These are phyloP conservation scores for Paracyclopina nana DNA, from an alignment of 1,140 invertebrate species.

Conservation along the genomic window DNA sequence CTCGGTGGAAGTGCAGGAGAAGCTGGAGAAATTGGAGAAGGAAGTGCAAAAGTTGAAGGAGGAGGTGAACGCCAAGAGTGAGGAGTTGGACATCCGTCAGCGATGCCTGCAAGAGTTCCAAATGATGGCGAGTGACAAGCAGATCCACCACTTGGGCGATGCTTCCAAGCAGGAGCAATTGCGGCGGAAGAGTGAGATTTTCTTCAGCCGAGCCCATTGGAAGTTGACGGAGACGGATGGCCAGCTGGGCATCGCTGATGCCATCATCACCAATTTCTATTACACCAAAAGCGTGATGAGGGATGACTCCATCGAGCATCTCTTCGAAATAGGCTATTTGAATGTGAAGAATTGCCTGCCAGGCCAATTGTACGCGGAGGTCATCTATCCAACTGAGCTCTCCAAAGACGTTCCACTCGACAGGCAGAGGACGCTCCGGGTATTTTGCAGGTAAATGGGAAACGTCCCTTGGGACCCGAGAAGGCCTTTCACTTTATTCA, in stretches of 20 bases:
- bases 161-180: no score
- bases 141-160: neutral
- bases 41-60: slow-evolving; percentile 50
- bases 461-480: neutral
- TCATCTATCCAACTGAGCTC: slow-evolving; percentile 64
- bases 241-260: slow-evolving; percentile 85
- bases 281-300: slow-evolving; percentile 25
- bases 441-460: slow-evolving; percentile 49
- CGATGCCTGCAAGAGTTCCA: slow-evolving; percentile 62
- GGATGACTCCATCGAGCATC: slow-evolving; percentile 42
- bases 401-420: slow-evolving; percentile 75
- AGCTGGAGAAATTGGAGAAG: slow-evolving; percentile 18
- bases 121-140: neutral
- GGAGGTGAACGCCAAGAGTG: slow-evolving; percentile 56
- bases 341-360: slow-evolving; percentile 84
- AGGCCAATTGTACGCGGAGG: slow-evolving; percentile 81
- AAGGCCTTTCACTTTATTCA: neutral
- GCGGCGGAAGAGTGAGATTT: slow-evolving; percentile 84
- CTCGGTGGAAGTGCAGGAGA: no score
- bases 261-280: slow-evolving; percentile 86
- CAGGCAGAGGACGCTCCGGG: slow-evolving; percentile 53
- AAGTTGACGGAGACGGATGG: slow-evolving; percentile 89
- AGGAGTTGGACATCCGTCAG: slow-evolving; percentile 77
- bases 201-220: slow-evolving; percentile 98
- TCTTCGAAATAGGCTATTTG: slow-evolving; percentile 88